Percentiles rank a stretch among this genome's conserved stretches.
Conservation (phyloP, 2,113 vertebrate species). For the Crotalus viridis region DNA sequence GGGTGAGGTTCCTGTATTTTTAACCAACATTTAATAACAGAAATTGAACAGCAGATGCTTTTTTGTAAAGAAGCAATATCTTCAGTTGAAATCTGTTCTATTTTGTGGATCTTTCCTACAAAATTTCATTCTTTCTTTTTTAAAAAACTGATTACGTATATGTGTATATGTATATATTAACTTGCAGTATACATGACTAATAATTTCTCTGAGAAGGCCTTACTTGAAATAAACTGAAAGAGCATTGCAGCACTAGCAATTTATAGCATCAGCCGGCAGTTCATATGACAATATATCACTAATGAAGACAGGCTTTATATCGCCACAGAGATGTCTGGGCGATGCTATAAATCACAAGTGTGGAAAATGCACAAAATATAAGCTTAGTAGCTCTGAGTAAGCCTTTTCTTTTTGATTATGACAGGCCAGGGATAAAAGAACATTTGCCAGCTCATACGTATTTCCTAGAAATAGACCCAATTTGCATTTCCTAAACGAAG, state of each 20-base stretch:
- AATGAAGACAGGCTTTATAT: background rate
- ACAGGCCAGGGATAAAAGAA: background rate
- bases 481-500: background rate
- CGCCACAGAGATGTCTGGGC: background rate
- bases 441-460: background rate
- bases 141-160: background rate
- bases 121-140: background rate
- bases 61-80: background rate
- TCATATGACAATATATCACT: background rate
- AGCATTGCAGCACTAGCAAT: background rate
- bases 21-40: background rate
- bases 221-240: background rate
- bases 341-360: background rate
- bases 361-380: background rate
- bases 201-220: background rate
- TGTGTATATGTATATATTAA: background rate
- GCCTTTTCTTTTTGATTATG: background rate
- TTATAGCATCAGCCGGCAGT: background rate
- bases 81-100: background rate
- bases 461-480: background rate
- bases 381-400: background rate
- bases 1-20: background rate
- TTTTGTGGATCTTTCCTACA: background rate
- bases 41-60: background rate
- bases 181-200: background rate